A percentile compares a stretch with the other conserved stretches of the same genome.
These are phyloP conservation scores for Phaetusa simplex DNA, from an alignment of 2,113 vertebrate species.

Conservation along the genomic window DNA sequence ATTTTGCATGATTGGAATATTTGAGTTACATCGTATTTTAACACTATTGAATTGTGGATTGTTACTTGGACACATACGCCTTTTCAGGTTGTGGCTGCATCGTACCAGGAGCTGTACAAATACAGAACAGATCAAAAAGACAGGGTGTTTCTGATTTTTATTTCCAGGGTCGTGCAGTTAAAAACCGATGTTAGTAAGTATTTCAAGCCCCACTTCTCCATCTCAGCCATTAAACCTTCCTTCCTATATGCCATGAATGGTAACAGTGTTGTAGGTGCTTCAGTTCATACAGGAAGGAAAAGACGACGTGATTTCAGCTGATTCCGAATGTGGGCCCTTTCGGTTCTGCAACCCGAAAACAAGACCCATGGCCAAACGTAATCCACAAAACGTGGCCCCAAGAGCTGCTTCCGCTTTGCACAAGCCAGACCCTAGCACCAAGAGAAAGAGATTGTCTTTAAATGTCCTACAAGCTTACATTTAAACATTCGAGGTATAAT, in stretches of 20 bases:
- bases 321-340: too few relatives aligned
- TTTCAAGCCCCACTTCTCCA: background rate
- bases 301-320: accelerated
- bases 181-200: background rate
- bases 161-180: background rate
- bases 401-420: background rate
- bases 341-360: background rate
- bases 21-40: background rate
- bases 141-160: background rate
- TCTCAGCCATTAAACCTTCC: background rate
- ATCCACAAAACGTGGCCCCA: accelerated
- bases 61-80: background rate
- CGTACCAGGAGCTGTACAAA: background rate
- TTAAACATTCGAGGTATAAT: background rate
- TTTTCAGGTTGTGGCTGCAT: background rate
- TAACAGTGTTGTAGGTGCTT: accelerated
- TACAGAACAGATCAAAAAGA: background rate
- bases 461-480: background rate
- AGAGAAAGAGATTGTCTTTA: background rate
- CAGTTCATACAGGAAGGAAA: background rate
- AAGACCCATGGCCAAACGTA: accelerated
- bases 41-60: background rate
- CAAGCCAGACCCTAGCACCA: background rate
- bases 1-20: background rate
- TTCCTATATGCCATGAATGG: accelerated